Evolutionary conservation across 2,797 vertebrate genomes (phyloP).

Genomic region (Echiichthys vipera): DNA sequence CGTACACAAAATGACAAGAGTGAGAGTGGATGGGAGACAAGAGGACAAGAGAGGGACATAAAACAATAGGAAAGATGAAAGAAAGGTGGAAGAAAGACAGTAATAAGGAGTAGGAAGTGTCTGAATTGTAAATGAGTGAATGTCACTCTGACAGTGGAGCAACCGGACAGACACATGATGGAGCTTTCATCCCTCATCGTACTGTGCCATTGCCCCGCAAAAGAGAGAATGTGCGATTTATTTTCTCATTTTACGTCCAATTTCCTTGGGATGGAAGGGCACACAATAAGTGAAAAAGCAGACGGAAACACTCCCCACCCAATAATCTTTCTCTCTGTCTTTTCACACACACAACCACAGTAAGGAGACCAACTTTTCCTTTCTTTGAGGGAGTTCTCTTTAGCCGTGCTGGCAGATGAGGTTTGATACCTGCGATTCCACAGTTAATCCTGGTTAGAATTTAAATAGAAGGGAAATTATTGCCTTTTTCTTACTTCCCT

Average conservation of each 20-base stretch:
- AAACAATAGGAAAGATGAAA: constrained; percentile 66
- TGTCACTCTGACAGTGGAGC: constrained; percentile 65
- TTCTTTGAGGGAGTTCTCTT: constrained; percentile 73
- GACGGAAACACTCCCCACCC: constrained; percentile 55
- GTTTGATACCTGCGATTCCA: constrained; percentile 80
- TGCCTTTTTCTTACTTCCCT: constrained; percentile 83
- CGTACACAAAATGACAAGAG: constrained; percentile 63
- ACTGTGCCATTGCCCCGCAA: constrained; percentile 69
- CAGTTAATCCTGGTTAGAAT: constrained; percentile 85
- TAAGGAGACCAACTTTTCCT: constrained; percentile 65
- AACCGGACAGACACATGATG: constrained; percentile 65
- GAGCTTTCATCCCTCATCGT: constrained; percentile 75
- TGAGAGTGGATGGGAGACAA: constrained; percentile 43
- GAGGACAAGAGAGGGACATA: constrained; percentile 50
- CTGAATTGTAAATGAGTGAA: constrained; percentile 81
- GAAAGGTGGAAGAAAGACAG: constrained; percentile 57
- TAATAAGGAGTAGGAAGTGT: constrained; percentile 73
- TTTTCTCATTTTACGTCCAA: constrained; percentile 71
- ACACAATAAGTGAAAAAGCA: constrained; percentile 77
- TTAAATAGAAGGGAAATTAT: constrained; percentile 83
- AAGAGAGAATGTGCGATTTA: constrained; percentile 50
- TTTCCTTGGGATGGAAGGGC: constrained; percentile 58
- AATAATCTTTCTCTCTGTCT: constrained; percentile 34
- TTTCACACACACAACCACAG: constrained; percentile 30
- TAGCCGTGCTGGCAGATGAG: constrained; percentile 64